Evolutionary conservation across 2,113 vertebrate genomes (phyloP), one percentile per base, ranked within the genome.

Genomic region (Tyto alba): DNA sequence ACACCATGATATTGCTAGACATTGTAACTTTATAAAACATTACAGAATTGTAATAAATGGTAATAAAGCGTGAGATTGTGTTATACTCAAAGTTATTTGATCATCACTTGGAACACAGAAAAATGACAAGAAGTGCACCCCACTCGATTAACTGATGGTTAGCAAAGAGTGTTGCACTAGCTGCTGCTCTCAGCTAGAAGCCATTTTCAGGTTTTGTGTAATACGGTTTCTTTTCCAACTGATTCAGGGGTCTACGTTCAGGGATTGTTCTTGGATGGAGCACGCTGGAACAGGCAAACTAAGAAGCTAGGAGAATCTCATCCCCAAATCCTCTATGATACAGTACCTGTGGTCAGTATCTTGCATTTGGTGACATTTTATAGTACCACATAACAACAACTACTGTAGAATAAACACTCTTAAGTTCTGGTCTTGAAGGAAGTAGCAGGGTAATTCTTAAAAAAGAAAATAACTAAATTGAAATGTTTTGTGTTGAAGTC

Each of bases 211-310:
- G 4, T 36, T 30, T 38, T 72, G n/a, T 1, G 0, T 82, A 67
- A 67, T 13, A 5, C 1, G 25, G 20, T 81, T 23, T 89, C 69
- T 93, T 90, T 95, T 78, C 55, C 45, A 45, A 81, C 66, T 23
- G 22, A 84, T 90, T 66, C 66, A 99, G 99, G 99, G 87, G 99
- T 99, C 90, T 99, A 98, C 78, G 47, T 99, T 85, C 82, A 97
- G 48, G 99, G 99, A 60, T 85, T 99, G 80, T 99, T 98, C 97
- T 95, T 99, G 71, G 99, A 99, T 41, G 99, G 99, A 56, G 99
- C 99, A 50, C 97, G 99, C 75, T 99, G 99, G 99, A 98, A 99
- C 96, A 98, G 98, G 57, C 97, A 98, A 85, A 98, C 86, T 36
- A 99, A 98, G 89, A 98, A 97, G 75, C 96, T 99, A 18, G 98